Evolutionary conservation across 30 jellyfish, hydroid and myxozoan species (phyloP).

Genomic region (Morbakka virulenta): DNA sequence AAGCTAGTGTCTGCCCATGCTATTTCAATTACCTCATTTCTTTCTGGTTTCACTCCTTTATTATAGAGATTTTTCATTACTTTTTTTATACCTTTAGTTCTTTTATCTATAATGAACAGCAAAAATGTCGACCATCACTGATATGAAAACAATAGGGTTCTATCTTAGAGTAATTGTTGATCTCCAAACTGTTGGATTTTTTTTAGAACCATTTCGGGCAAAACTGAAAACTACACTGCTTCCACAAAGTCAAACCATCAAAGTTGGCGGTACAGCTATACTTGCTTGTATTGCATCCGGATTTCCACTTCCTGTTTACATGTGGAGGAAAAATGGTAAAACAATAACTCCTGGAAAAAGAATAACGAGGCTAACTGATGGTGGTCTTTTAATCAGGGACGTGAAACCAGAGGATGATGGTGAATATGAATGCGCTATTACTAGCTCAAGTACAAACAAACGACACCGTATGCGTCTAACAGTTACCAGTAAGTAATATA

Average conservation of each 20-base stretch:
- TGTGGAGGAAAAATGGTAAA: constrained; percentile 76
- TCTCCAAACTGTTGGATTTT: too few species aligned
- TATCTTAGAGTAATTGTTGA: too few species aligned
- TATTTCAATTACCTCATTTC: too few species aligned
- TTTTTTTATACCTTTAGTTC: too few species aligned
- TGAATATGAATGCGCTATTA: constrained; percentile 55
- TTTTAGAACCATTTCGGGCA: constrained; percentile 26
- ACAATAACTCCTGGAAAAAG: constrained; percentile 6
- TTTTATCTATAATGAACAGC: too few species aligned
- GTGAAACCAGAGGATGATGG: constrained; percentile 53
- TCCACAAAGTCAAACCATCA: constrained; percentile 36
- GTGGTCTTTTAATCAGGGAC: constrained; percentile 24
- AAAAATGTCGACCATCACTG: too few species aligned
- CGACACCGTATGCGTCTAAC: too few species aligned
- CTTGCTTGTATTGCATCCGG: constrained; percentile 63
- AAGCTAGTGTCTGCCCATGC: too few species aligned
- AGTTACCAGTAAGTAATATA: too few species aligned
- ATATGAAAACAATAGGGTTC: too few species aligned
- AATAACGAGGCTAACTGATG: constrained; percentile 17
- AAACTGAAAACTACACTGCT: constrained; percentile 5
- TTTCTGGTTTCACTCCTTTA: too few species aligned
- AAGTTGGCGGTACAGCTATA: constrained; percentile 20
- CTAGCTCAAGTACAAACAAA: not conserved
- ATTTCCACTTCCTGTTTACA: not conserved
- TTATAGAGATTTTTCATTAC: too few species aligned